Conservation (phyloP, 2,113 vertebrate genomes). For the Ia io region DNA sequence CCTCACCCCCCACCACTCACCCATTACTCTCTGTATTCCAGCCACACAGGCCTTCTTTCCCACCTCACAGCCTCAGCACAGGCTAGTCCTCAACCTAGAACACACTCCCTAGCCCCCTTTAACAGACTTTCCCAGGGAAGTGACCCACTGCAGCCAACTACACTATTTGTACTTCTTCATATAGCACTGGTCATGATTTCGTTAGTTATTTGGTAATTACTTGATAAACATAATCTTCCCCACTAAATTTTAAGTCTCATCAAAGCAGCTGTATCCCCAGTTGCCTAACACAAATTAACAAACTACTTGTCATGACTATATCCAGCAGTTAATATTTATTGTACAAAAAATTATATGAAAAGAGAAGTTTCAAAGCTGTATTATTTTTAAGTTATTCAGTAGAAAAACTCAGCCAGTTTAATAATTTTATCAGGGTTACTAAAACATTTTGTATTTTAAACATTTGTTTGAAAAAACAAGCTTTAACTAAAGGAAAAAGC, state of each 20-base stretch:
- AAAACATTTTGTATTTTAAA: slow-evolving; percentile 22
- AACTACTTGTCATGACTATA: background rate
- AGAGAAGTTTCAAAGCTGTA: background rate
- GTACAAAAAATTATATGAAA: background rate
- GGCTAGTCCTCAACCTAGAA: background rate
- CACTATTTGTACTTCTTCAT: background rate
- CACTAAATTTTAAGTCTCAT: background rate
- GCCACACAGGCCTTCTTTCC: background rate
- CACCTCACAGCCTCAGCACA: background rate
- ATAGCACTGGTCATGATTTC: background rate
- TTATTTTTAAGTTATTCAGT: background rate
- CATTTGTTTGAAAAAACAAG: background rate
- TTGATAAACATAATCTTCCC: background rate
- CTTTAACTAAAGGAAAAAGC: background rate
- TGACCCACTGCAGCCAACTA: background rate
- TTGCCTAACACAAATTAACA: background rate
- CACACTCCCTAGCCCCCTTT: background rate
- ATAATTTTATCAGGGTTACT: background rate
- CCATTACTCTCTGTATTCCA: background rate
- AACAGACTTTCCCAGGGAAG: background rate
- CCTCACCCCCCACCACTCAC: too few relatives aligned
- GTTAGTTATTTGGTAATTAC: background rate
- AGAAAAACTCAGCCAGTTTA: background rate
- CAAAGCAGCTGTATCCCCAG: background rate
- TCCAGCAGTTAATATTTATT: background rate